Percentiles rank a stretch among this genome's conserved stretches.
phyloP scores from a whole-genome alignment of 2,797 vertebrate species.

The Natrix natrix region DNA sequence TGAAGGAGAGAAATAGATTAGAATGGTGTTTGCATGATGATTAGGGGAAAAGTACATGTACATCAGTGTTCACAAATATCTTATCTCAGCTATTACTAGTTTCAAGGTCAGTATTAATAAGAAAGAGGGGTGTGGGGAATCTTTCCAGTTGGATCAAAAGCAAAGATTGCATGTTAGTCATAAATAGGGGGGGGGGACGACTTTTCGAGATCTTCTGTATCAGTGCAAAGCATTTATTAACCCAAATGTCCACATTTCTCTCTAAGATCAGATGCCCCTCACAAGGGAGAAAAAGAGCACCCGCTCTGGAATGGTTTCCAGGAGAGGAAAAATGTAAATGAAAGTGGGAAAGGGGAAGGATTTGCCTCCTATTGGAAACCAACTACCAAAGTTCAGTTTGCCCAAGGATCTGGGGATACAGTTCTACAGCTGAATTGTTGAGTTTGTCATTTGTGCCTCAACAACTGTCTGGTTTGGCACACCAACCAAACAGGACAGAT shows the following conservation, averaged over 20 bases:
- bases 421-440: too few species aligned
- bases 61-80: constrained; percentile 52
- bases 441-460: too few species aligned
- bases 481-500: too few species aligned
- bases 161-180: constrained; percentile 13
- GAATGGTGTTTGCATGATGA: constrained; percentile 54
- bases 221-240: background rate
- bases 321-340: background rate
- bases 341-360: background rate
- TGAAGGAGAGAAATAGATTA: constrained; percentile 59
- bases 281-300: background rate
- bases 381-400: too few species aligned
- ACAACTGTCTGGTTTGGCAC: too few species aligned
- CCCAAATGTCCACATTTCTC: background rate
- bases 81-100: constrained; percentile 48
- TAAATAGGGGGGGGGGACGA: background rate
- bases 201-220: background rate
- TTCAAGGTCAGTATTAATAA: constrained; percentile 53
- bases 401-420: too few species aligned
- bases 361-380: background rate
- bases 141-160: background rate
- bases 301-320: background rate
- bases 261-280: background rate
- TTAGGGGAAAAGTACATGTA: constrained; percentile 55
- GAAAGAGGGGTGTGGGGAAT: constrained; percentile 12